Percentiles rank a stretch among this genome's conserved stretches.
Conservation (phyloP, 1,140 invertebrate species). For the Magallana ariakensis region DNA sequence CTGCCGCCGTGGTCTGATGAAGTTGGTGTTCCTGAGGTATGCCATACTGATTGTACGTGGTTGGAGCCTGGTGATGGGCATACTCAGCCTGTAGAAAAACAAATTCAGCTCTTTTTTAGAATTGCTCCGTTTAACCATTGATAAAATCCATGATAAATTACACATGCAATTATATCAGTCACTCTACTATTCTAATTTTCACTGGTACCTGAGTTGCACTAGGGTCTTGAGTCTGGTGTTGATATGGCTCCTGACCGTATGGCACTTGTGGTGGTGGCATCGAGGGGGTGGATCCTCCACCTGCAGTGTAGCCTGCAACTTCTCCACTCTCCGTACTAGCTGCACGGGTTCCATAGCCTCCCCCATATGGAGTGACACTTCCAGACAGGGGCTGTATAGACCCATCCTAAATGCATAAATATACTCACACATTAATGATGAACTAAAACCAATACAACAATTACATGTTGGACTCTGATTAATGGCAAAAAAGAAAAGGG, state of each 20-base stretch:
- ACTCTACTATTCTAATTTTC: not conserved
- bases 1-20: not conserved
- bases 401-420: slow-evolving; percentile 71
- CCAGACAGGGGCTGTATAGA: slow-evolving; percentile 75
- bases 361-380: slow-evolving; percentile 69
- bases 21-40: slow-evolving; percentile 33
- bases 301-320: slow-evolving; percentile 62
- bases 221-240: slow-evolving; percentile 19
- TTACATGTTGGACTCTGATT: not conserved
- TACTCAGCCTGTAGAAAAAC: not conserved
- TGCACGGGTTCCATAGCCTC: slow-evolving; percentile 61
- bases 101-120: not conserved
- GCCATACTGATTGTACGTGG: not conserved
- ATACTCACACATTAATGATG: not conserved
- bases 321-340: slow-evolving; percentile 77
- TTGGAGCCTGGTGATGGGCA: not conserved
- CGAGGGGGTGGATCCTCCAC: slow-evolving; percentile 37
- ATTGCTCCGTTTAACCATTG: too few species aligned
- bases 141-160: not conserved
- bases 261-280: slow-evolving; percentile 44
- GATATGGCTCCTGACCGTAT: slow-evolving; percentile 36
- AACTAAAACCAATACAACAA: not conserved
- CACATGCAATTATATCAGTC: not conserved
- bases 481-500: too few species aligned
- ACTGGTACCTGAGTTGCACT: slow-evolving; percentile 9